A percentile compares a stretch with the other conserved stretches of the same genome.
Conservation (phyloP, 2,888 invertebrate genomes). For the Drosophila subquinaria region DNA sequence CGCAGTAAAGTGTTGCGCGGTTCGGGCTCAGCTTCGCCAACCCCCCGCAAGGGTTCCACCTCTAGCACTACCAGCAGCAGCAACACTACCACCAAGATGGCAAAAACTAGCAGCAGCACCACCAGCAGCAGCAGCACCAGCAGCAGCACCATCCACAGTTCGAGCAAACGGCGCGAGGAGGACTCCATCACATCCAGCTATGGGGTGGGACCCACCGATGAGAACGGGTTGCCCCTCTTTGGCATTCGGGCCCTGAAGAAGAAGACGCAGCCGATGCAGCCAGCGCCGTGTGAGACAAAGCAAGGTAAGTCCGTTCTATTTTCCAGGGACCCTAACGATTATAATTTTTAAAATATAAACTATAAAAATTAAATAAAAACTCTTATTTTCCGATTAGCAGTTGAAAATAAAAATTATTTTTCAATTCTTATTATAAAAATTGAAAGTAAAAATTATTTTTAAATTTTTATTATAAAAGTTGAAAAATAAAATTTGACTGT, state of each 20-base stretch:
- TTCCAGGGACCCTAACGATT: too few species aligned
- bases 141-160: constrained; percentile 58
- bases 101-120: constrained; percentile 83
- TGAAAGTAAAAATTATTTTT: too few species aligned
- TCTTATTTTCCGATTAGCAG: too few species aligned
- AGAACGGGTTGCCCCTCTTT: constrained; percentile 92
- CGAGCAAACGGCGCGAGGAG: constrained; percentile 77
- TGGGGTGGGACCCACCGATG: constrained; percentile 93
- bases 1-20: constrained; percentile 78
- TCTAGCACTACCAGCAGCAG: constrained; percentile 44
- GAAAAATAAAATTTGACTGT: too few species aligned
- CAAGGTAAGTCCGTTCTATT: constrained; percentile 86
- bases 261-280: constrained; percentile 82
- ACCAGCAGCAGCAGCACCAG: constrained; percentile 62
- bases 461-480: too few species aligned
- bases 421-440: too few species aligned
- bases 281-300: constrained; percentile 87
- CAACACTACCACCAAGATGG: constrained; percentile 42
- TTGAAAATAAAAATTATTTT: too few species aligned
- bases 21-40: constrained; percentile 24
- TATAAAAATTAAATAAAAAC: too few species aligned
- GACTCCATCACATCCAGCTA: constrained; percentile 93
- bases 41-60: constrained; percentile 61
- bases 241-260: constrained; percentile 90
- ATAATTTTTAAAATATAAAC: too few species aligned